Base-by-base conservation (phyloP, 2,888 invertebrate genomes). In the Catocala nupta region DNA sequence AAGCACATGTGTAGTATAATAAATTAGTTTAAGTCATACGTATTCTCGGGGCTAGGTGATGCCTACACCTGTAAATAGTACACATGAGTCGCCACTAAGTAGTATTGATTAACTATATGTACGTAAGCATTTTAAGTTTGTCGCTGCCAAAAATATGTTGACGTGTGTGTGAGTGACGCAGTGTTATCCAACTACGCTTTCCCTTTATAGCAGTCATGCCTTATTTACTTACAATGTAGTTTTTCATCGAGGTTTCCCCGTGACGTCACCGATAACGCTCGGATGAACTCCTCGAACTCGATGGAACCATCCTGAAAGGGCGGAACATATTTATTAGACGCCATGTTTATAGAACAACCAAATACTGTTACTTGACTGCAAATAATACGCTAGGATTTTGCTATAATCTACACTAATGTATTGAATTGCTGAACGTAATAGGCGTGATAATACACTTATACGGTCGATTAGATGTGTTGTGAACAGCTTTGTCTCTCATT, bases 221-320 rank as follows among this genome's bases (percentile, higher is more conserved):
- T 25, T 10, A 7, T 5, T 12, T 44, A 97, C 98, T 97, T 95
- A 99, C 99, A 99, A 88, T 99, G 99, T 82, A 99, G 95, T 95
- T 99, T 99, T 92, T 99, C 99, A 89, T 99, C 99, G 81, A 99
- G 95, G 90, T 99, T 99, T 75, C 99, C 99, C 87, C 99, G 96
- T 89, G 99, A 99, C 96, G 99, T 99, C 87, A 99, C 98, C 81
- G 99, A 99, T 73, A 99, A 95, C 68, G 99, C 99, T 90, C 98
- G 96, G 88, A 99, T 99, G 93, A 99, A 99, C 95, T 99, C 99
- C 93, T 99, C 99, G 91, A 99, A 99, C 92, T 99, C 99, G 92
- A 99, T 99, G 84, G 98, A 98, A 73, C 99, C 99, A 92, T 99
- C 99, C 99, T 99, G 95, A 56, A 82, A 82, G 0, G 10, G 39